These are phyloP conservation scores for Plumapathes pennacea DNA, from an alignment of 92 coral and sea anemone species.

Conservation along the genomic window DNA sequence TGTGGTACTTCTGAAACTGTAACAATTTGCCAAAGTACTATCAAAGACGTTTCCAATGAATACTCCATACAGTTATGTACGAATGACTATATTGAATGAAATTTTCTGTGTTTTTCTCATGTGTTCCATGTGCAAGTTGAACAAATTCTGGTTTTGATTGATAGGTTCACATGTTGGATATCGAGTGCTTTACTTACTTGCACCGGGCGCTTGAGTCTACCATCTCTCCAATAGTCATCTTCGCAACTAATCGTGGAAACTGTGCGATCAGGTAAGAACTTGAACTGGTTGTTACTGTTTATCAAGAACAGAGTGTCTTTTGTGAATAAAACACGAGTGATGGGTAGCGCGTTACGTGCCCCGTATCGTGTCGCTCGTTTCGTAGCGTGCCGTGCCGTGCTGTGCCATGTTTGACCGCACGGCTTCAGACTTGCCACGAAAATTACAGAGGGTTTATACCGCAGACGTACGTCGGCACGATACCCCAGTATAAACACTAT, in stretches of 20 bases:
- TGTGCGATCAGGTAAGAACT: slow-evolving; percentile 74
- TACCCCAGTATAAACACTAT: too few relatives aligned
- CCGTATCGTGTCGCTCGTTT: not conserved
- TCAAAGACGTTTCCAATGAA: not conserved
- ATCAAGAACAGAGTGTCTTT: too few relatives aligned
- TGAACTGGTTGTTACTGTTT: not conserved
- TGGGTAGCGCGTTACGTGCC: not conserved
- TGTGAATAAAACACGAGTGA: too few relatives aligned
- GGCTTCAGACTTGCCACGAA: too few relatives aligned
- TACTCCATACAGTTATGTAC: not conserved
- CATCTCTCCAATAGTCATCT: slow-evolving; percentile 94
- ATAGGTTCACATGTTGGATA: slow-evolving; percentile 95
- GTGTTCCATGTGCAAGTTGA: too few relatives aligned
- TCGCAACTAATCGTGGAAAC: slow-evolving; percentile 96
- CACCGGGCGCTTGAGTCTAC: slow-evolving; percentile 98
- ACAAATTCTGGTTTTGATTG: too few relatives aligned
- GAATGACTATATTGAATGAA: not conserved
- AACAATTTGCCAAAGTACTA: too few relatives aligned
- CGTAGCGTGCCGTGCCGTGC: too few relatives aligned
- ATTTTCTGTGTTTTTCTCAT: not conserved
- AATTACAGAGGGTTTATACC: too few relatives aligned
- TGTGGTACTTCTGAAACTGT: too few relatives aligned
- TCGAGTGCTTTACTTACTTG: slow-evolving; percentile 93
- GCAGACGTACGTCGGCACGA: too few relatives aligned
- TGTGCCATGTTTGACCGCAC: too few relatives aligned